Conservation (phyloP, 2,888 invertebrate species). For the Apodemia duryi region DNA sequence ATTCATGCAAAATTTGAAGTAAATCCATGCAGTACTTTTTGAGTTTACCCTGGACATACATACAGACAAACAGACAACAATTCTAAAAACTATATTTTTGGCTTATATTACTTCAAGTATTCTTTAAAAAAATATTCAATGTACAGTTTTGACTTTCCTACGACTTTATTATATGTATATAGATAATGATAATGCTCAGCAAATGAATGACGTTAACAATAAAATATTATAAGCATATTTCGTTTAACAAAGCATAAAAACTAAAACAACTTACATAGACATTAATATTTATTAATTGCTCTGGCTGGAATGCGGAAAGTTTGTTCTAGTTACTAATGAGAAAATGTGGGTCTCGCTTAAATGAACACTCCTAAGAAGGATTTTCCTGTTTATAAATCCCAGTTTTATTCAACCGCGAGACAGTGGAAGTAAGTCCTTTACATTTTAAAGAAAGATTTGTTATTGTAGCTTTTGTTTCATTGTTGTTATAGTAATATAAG, state of each 20-base stretch:
- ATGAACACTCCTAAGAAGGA: slow-evolving; percentile 27
- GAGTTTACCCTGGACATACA: no score
- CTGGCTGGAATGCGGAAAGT: slow-evolving; percentile 31
- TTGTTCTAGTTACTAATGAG: slow-evolving; percentile 58
- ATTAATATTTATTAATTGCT: slow-evolving; percentile 14
- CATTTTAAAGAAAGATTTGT: slow-evolving; percentile 16
- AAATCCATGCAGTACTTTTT: no score
- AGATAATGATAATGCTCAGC: no score
- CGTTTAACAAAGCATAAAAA: not conserved
- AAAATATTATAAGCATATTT: no score
- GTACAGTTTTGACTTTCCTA: no score
- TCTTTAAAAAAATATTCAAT: no score
- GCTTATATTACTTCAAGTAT: no score
- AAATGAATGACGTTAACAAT: no score
- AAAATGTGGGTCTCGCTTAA: slow-evolving; percentile 50
- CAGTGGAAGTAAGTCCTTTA: slow-evolving; percentile 17
- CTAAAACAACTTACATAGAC: not conserved
- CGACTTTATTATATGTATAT: no score
- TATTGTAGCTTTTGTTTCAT: slow-evolving; percentile 10
- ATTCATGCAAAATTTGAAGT: no score
- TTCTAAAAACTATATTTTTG: no score
- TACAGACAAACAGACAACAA: no score
- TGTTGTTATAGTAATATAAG: not conserved
- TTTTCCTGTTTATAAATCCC: slow-evolving; percentile 18
- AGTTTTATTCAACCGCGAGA: slow-evolving; percentile 17